phyloP scores from a whole-genome alignment of 2,888 invertebrate genomes.

The Cataglyphis altisquamis region DNA sequence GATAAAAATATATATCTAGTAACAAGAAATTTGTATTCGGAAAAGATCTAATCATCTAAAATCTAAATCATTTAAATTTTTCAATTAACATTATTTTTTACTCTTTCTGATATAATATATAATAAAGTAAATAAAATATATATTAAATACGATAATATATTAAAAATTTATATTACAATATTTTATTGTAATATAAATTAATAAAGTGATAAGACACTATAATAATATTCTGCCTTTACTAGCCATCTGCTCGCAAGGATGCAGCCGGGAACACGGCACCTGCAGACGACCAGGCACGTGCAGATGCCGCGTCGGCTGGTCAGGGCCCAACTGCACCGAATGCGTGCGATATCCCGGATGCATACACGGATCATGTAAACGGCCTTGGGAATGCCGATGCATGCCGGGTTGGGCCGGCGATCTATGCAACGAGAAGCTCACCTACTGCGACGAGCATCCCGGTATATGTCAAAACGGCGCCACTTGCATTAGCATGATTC shows the following conservation, averaged over 20 bases:
- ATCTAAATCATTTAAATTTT: not conserved
- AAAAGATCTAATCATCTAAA: not conserved
- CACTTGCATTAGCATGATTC: constrained; percentile 92
- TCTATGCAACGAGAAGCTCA: constrained; percentile 96
- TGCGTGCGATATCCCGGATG: constrained; percentile 96
- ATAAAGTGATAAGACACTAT: not conserved
- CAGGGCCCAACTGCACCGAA: constrained; percentile 90
- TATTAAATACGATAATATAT: not conserved
- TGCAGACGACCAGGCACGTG: constrained; percentile 94
- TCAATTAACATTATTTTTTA: not conserved
- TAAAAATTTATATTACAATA: not conserved
- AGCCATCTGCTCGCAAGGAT: constrained; percentile 95
- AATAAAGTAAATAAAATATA: too few species aligned
- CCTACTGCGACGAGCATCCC: constrained; percentile 93
- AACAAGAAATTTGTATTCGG: not conserved
- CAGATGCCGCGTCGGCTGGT: constrained; percentile 96
- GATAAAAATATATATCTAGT: not conserved
- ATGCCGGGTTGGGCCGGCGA: constrained; percentile 96
- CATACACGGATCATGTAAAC: constrained; percentile 93
- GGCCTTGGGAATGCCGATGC: constrained; percentile 97
- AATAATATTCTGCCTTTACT: constrained; percentile 71
- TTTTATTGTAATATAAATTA: not conserved
- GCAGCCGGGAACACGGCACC: constrained; percentile 94
- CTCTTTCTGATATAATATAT: not conserved
- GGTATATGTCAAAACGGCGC: constrained; percentile 93